phyloP scores from a whole-genome alignment of 2,888 invertebrate genomes.

The Trilocha varians region DNA sequence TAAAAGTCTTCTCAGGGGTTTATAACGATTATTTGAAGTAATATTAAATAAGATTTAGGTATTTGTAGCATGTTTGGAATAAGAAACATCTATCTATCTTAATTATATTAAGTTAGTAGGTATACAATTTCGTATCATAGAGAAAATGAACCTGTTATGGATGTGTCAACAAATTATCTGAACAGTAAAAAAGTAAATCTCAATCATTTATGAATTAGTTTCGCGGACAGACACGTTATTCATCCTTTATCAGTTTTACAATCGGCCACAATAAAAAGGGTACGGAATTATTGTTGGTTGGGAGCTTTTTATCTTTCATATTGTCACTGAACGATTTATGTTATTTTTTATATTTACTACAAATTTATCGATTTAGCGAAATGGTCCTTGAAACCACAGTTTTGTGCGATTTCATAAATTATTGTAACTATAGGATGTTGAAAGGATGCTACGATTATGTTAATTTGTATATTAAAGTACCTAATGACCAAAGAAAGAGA shows the following conservation, averaged over 20 bases:
- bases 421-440: background rate
- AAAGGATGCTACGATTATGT: no score
- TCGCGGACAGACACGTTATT: conserved; percentile 62
- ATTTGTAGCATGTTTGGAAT: no score
- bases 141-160: background rate
- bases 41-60: no score
- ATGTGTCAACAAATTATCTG: conserved; percentile 7
- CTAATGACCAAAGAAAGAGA: no score
- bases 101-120: background rate
- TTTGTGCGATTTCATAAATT: conserved; percentile 8
- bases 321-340: conserved; percentile 53
- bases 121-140: background rate
- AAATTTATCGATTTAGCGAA: conserved; percentile 35
- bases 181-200: conserved; percentile 56
- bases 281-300: conserved; percentile 53
- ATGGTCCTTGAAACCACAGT: conserved; percentile 39
- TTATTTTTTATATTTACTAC: conserved; percentile 30
- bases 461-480: no score
- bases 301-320: conserved; percentile 43
- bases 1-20: no score
- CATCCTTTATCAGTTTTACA: conserved; percentile 67
- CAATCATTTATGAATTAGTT: conserved; percentile 72
- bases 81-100: no score
- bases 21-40: no score
- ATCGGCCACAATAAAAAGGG: conserved; percentile 67